Evolutionary conservation across 2,888 invertebrate genomes (phyloP).

Genomic region (Congeria kusceri): DNA sequence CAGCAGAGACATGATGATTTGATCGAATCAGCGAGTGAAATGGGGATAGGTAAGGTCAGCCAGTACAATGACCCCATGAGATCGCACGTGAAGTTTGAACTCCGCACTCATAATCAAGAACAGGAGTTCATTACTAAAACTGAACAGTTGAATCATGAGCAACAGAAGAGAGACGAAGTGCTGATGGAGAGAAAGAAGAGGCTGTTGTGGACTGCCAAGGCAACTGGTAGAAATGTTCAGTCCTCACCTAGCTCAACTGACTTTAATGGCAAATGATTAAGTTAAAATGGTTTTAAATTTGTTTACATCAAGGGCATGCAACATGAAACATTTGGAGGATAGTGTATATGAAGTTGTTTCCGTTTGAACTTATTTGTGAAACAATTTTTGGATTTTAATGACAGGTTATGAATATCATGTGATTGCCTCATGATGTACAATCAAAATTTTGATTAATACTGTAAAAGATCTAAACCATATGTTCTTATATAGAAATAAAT

Average conservation of each 20-base stretch:
- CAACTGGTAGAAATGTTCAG: slow-evolving; percentile 61
- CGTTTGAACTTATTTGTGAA: too few species aligned
- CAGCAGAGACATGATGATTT: slow-evolving; percentile 61
- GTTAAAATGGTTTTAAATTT: too few species aligned
- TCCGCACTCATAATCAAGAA: slow-evolving; percentile 82
- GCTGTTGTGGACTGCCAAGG: slow-evolving; percentile 78
- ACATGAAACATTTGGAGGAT: too few species aligned
- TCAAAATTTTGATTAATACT: too few species aligned
- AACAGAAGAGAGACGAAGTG: slow-evolving; percentile 66
- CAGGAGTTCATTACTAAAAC: slow-evolving; percentile 73
- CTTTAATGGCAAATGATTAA: too few species aligned
- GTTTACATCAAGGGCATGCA: too few species aligned
- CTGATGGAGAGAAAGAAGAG: slow-evolving; percentile 75
- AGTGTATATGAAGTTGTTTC: too few species aligned
- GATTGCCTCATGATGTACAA: too few species aligned
- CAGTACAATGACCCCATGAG: slow-evolving; percentile 81
- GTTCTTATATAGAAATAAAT: too few species aligned
- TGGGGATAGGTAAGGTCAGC: slow-evolving; percentile 77
- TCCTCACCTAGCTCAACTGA: slow-evolving; percentile 33
- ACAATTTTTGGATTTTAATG: too few species aligned
- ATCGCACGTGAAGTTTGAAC: slow-evolving; percentile 80
- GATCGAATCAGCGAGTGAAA: slow-evolving; percentile 64
- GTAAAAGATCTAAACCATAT: too few species aligned
- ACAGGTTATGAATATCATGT: too few species aligned
- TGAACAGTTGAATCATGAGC: slow-evolving; percentile 67